Evolutionary conservation across 2,888 invertebrate species (phyloP).

Genomic region (Drosophila phalerata): DNA sequence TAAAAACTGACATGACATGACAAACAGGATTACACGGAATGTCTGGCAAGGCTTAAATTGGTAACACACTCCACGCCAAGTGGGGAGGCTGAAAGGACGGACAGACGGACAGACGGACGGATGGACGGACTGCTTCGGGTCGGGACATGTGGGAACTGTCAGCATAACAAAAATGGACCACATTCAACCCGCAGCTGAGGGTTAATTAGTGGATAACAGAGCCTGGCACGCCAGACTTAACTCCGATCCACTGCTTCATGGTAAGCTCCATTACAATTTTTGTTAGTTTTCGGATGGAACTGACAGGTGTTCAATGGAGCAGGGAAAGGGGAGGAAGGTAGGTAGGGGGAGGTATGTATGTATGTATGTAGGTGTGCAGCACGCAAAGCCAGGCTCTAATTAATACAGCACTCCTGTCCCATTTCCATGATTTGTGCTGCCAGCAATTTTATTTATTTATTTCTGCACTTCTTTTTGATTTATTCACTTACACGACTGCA

Average conservation of each 20-base stretch:
- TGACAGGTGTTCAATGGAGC: constrained; percentile 61
- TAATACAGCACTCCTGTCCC: constrained; percentile 36
- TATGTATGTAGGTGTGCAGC: constrained; percentile 40
- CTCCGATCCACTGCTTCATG: constrained; percentile 11
- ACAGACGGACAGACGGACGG: too few relatives aligned
- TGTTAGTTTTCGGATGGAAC: constrained; percentile 47
- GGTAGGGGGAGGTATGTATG: too few relatives aligned
- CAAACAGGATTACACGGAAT: constrained; percentile 83
- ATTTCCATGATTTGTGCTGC: constrained; percentile 50
- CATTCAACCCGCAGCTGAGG: constrained; percentile 64
- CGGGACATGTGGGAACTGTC: constrained; percentile 46
- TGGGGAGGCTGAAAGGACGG: constrained; percentile 1
- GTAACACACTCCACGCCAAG: constrained; percentile 67
- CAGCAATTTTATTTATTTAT: constrained; percentile 51
- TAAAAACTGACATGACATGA: constrained; percentile 85
- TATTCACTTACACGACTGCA: constrained; percentile 22
- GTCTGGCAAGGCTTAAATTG: constrained; percentile 78
- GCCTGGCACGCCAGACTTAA: constrained; percentile 23
- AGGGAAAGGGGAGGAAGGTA: not conserved
- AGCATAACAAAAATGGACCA: constrained; percentile 60
- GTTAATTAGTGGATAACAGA: constrained; percentile 79
- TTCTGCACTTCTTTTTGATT: constrained; percentile 49
- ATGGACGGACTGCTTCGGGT: not conserved
- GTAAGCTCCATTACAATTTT: constrained; percentile 68
- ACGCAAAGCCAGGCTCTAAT: constrained; percentile 49